Conservation (phyloP, 2,113 vertebrate species). For the Muscicapa adusta region DNA sequence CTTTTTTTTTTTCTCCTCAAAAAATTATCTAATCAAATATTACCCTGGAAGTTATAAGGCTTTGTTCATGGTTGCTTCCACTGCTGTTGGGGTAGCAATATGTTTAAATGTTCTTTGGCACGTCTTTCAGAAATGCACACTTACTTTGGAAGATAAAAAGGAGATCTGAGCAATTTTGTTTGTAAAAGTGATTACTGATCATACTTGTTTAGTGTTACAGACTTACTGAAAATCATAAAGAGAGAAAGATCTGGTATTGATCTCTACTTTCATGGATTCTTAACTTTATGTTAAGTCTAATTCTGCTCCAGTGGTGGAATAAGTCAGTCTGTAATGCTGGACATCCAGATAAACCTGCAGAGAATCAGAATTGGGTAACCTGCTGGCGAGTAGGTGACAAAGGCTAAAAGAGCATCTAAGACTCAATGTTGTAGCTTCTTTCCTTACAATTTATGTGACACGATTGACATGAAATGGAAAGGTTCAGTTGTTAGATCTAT, state of each 20-base stretch:
- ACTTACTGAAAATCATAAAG: neutral
- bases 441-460: neutral
- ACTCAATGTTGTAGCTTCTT: neutral
- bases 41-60: neutral
- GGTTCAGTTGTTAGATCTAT: neutral
- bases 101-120: neutral
- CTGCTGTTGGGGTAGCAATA: neutral
- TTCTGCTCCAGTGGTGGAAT: neutral
- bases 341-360: neutral
- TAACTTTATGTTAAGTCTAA: neutral
- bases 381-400: neutral
- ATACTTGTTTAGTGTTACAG: neutral
- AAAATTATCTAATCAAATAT: neutral
- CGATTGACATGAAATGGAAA: neutral
- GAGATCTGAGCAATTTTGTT: neutral
- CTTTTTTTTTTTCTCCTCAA: neutral
- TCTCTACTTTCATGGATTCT: neutral
- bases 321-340: neutral
- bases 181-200: neutral
- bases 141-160: neutral
- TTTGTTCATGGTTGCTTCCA: neutral
- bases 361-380: neutral
- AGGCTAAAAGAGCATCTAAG: neutral
- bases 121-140: neutral
- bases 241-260: neutral